Percentiles rank a stretch among this genome's conserved stretches.
These are phyloP conservation scores for Rattus rattus DNA, from an alignment of 2,113 vertebrate species.

Conservation along the genomic window DNA sequence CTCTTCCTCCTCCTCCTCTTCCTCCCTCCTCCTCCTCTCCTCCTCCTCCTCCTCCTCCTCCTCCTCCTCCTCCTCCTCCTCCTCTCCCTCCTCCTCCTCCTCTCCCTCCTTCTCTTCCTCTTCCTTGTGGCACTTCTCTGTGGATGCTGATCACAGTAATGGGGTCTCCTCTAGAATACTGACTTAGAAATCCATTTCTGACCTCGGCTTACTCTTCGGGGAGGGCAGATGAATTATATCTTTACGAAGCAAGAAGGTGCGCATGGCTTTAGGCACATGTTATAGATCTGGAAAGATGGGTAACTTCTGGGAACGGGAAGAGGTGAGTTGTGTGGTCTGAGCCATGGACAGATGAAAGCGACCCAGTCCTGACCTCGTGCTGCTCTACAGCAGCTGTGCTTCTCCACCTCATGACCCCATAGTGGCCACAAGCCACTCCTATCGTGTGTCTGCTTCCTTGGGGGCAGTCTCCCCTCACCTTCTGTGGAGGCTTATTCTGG, in stretches of 20 bases:
- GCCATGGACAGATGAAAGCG: background rate
- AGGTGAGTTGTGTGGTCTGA: background rate
- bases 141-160: background rate
- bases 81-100: no score
- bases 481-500: background rate
- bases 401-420: background rate
- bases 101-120: background rate
- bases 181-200: background rate
- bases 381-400: fast-evolving
- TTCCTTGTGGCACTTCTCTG: background rate
- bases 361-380: background rate
- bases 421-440: background rate
- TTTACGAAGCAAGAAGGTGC: background rate
- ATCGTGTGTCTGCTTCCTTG: background rate
- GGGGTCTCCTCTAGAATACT: background rate
- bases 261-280: background rate
- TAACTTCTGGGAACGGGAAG: background rate
- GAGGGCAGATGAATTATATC: background rate
- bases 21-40: no score
- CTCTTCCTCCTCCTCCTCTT: background rate
- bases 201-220: background rate
- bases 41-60: no score
- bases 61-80: no score
- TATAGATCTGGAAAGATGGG: background rate
- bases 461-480: background rate